Evolutionary conservation across 2,797 vertebrate genomes (phyloP), one percentile per base, ranked within the genome.

Genomic region (Holocentrus rufus): DNA sequence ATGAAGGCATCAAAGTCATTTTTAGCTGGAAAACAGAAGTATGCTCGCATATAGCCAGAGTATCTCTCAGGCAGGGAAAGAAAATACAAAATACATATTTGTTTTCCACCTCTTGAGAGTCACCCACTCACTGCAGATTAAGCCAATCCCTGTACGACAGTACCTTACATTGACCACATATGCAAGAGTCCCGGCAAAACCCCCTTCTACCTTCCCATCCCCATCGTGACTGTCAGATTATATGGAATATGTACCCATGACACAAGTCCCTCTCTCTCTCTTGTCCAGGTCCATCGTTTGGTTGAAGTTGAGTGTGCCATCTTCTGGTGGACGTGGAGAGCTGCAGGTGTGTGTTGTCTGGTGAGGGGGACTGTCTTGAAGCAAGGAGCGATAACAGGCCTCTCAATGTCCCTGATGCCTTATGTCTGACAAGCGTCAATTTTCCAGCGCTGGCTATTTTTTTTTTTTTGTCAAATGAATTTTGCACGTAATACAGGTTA

Each of bases 1-100:
- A 94, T 92, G 91, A 97, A 96, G 95, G 94, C 95, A 95, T 95
- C 92, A 88, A 74, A 69, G 88, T 91, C 83, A 91, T 92, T 89
- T 92, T 92, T 90, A 93, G 93, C 93, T 90, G 92, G 71, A 85
- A 85, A 87, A 87, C 74, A 72, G 65, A 89, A 79, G 70, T 85
- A 77, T 81, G 83, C 57, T 87, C 86, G 82, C 73, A 79, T 87
- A 82, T 80, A 85, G 76, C 77, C 81, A 0, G 77, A 79, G 62
- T 72, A 85, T 88, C 72, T 31, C 69, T 87, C 77, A 79, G 83
- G 44, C 58, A 70, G 79, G 74, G 69, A 65, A 61, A 79, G 46
- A 82, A 76, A 84, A 81, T 17, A 79, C 58, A 80, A 75, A 79
- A 88, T 61, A 70, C 63, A 72, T 86, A 85, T 89, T 64, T 13